Conservation (phyloP, 2,888 invertebrate genomes). For the Phaonia tiefii region DNA sequence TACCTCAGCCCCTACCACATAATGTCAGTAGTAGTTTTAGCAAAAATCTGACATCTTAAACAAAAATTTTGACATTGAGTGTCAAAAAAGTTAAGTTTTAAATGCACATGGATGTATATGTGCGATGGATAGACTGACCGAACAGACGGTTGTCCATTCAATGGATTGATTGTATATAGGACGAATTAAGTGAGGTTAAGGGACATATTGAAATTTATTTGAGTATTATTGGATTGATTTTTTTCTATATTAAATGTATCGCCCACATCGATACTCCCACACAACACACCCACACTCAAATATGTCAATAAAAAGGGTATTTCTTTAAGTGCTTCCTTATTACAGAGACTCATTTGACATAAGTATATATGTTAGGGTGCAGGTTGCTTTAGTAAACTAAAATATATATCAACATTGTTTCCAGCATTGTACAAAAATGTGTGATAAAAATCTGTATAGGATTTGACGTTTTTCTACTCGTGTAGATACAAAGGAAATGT, state of each 20-base stretch:
- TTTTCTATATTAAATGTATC: no score
- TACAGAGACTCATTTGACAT: no score
- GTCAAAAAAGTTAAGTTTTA: conserved; percentile 11
- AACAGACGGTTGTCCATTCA: not conserved
- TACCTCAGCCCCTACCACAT: not conserved
- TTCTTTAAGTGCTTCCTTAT: no score
- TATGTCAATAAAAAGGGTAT: no score
- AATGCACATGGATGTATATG: not conserved
- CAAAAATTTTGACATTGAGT: conserved; percentile 60
- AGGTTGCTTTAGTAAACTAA: no score
- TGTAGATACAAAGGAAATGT: no score
- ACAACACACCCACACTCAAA: conserved; percentile 2
- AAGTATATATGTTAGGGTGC: no score
- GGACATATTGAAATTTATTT: conserved; percentile 52
- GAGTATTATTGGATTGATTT: conserved; percentile 43
- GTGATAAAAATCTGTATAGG: no score
- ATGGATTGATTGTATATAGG: not conserved
- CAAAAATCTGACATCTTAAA: conserved; percentile 50
- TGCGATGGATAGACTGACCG: conserved; percentile 4
- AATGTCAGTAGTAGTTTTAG: conserved; percentile 4
- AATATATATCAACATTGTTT: no score
- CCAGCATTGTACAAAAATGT: no score
- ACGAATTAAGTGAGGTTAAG: conserved; percentile 36
- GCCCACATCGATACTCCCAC: conserved; percentile 9
- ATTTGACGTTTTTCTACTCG: no score